Evolutionary conservation across 2,888 invertebrate genomes (phyloP).

Genomic region (Trypoxylon attenuatum): DNA sequence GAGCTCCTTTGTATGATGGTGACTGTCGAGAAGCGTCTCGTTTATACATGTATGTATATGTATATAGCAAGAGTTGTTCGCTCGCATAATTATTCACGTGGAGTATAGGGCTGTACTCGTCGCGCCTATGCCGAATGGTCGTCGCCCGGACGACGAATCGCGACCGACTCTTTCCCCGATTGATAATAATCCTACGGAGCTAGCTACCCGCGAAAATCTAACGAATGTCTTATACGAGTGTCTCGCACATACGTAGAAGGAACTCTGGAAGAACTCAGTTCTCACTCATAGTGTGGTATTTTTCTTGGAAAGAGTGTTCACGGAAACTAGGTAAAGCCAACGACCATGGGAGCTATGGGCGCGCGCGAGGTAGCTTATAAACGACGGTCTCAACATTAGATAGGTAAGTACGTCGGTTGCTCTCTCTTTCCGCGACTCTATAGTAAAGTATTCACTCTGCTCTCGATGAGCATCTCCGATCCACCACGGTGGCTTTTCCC

Average conservation of each 20-base stretch:
- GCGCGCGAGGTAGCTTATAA: constrained; percentile 18
- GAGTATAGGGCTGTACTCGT: constrained; percentile 14
- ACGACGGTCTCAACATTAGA: constrained; percentile 18
- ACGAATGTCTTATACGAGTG: no score
- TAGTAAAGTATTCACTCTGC: no score
- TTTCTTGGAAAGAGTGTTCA: no score
- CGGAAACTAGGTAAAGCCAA: no score
- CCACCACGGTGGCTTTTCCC: neutral
- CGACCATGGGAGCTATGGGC: no score
- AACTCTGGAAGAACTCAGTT: neutral
- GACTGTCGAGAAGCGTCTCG: constrained; percentile 36
- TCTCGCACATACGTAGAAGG: neutral
- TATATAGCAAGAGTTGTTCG: no score
- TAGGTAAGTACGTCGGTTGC: constrained; percentile 18
- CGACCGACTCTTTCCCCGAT: neutral
- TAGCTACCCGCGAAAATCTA: no score
- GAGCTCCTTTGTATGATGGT: constrained; percentile 45
- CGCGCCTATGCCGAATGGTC: constrained; percentile 12
- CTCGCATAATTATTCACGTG: no score
- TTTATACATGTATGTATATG: neutral
- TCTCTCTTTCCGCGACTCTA: no score
- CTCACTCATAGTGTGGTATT: neutral
- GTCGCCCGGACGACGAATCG: neutral
- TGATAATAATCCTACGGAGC: neutral
- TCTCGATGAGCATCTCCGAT: no score